Percentiles rank a stretch among this genome's conserved stretches.
Evolutionary conservation across 1,140 invertebrate genomes (phyloP).

Genomic region (Cataglyphis hispanica): DNA sequence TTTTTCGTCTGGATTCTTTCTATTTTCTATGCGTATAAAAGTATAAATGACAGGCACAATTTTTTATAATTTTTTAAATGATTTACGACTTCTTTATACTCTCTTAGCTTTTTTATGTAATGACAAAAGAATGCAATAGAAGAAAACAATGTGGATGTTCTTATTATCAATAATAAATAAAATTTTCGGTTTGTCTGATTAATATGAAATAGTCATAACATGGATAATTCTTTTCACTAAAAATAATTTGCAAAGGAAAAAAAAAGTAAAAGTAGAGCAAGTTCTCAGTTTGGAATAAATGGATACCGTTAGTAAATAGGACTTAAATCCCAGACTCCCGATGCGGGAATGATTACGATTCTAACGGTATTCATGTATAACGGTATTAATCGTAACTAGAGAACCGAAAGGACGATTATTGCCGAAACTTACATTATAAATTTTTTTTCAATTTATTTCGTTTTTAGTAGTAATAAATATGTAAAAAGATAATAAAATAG

Average conservation of each 20-base stretch:
- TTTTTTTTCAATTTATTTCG: not conserved
- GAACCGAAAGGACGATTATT: slow-evolving; percentile 23
- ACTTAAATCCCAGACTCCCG: slow-evolving; percentile 38
- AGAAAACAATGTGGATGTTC: slow-evolving; percentile 18
- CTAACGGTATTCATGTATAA: slow-evolving; percentile 59
- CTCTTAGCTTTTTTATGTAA: not conserved
- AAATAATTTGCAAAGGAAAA: not conserved
- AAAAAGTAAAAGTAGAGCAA: too few species aligned
- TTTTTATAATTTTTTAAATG: slow-evolving; percentile 7
- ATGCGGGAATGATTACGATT: slow-evolving; percentile 60
- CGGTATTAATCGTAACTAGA: not conserved
- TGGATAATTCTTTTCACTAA: slow-evolving; percentile 19
- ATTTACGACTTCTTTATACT: not conserved
- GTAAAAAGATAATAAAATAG: not conserved
- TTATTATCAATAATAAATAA: slow-evolving; percentile 28
- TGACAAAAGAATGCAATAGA: not conserved
- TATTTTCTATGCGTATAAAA: not conserved
- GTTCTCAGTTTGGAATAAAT: slow-evolving; percentile 40
- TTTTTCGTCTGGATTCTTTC: not conserved
- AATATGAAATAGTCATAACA: slow-evolving; percentile 22
- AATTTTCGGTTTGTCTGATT: slow-evolving; percentile 5
- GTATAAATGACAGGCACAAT: not conserved
- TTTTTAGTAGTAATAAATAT: not conserved
- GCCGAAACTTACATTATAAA: not conserved
- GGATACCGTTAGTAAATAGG: slow-evolving; percentile 67